Conservation (phyloP, 2,797 vertebrate genomes). For the Botia almorhae region DNA sequence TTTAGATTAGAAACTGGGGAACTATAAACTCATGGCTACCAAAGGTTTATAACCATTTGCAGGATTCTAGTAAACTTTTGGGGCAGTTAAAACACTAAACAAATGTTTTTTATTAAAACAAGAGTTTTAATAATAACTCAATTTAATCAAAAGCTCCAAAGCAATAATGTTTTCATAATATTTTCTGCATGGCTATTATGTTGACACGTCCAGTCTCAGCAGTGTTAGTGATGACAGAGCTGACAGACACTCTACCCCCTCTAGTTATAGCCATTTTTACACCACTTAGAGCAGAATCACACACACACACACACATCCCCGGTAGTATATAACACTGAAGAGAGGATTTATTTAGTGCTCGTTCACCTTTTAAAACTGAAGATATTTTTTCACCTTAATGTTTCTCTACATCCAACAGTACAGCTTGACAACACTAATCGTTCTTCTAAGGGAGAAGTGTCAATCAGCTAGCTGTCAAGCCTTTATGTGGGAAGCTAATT, state of each 20-base stretch:
- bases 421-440: background rate
- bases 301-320: background rate
- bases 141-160: background rate
- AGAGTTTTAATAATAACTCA: no score
- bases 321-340: background rate
- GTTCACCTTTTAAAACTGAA: background rate
- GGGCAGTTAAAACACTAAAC: background rate
- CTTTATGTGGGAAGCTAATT: constrained; percentile 45
- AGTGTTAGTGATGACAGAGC: constrained; percentile 48
- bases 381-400: background rate
- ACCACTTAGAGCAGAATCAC: constrained; percentile 39
- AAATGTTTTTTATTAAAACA: no score
- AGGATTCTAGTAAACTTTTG: background rate
- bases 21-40: background rate
- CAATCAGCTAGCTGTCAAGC: constrained; percentile 31
- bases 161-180: background rate
- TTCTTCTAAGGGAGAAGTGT: constrained; percentile 11
- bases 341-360: background rate
- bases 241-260: constrained; percentile 53
- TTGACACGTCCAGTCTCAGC: constrained; percentile 51
- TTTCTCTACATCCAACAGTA: background rate
- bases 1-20: background rate
- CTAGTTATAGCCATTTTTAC: constrained; percentile 48
- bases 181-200: background rate
- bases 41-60: background rate